These are phyloP conservation scores for Tretioscincus oriximinensis DNA, from an alignment of 2,113 vertebrate genomes.

Conservation along the genomic window DNA sequence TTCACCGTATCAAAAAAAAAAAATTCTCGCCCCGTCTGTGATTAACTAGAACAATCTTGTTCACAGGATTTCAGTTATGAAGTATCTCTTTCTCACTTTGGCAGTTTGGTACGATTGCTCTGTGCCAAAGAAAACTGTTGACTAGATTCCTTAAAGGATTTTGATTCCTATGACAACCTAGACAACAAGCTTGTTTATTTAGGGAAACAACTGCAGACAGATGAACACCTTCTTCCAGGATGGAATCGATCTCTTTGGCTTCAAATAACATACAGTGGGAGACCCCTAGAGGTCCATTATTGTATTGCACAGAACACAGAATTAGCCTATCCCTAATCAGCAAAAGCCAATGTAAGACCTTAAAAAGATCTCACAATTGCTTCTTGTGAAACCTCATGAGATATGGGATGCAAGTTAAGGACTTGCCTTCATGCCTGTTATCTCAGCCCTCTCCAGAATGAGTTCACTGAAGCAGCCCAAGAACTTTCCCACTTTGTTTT, in stretches of 20 bases:
- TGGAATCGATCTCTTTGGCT: background rate
- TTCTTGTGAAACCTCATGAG: no score
- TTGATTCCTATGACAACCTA: background rate
- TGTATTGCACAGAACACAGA: background rate
- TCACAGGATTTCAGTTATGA: background rate
- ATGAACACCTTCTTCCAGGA: background rate
- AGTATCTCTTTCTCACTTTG: background rate
- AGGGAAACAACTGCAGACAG: constrained; percentile 6
- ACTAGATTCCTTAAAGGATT: background rate
- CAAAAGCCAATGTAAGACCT: no score
- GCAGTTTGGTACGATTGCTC: background rate
- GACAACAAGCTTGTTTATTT: background rate
- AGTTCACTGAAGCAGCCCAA: no score
- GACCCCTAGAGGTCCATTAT: background rate
- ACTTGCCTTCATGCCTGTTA: no score
- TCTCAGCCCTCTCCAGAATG: no score
- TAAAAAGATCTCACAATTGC: no score
- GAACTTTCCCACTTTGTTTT: no score
- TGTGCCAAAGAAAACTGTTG: background rate
- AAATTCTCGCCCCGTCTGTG: background rate
- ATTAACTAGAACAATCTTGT: background rate
- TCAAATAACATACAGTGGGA: background rate
- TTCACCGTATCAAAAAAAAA: background rate
- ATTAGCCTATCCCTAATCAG: no score
- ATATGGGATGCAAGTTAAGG: no score